These are phyloP conservation scores for Myiozetetes cayanensis DNA, from an alignment of 2,113 vertebrate species.

Conservation along the genomic window DNA sequence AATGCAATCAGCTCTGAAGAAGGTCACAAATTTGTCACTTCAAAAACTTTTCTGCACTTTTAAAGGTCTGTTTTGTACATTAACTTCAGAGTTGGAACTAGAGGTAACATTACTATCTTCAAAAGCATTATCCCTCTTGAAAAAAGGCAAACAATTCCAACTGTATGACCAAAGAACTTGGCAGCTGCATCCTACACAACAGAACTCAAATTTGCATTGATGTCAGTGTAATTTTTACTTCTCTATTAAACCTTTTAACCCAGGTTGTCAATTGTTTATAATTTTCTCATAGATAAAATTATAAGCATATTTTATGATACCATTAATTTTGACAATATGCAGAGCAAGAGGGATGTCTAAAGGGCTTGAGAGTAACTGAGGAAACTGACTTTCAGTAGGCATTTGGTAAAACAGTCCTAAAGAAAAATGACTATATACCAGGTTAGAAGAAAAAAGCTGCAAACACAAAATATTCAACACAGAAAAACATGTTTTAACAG, in stretches of 20 bases:
- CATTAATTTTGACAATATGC: neutral
- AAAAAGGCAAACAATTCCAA: neutral
- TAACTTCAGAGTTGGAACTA: neutral
- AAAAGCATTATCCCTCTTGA: neutral
- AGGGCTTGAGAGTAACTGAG: neutral
- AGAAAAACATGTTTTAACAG: neutral
- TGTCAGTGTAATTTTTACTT: neutral
- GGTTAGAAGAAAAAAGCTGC: neutral
- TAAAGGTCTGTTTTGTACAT: neutral
- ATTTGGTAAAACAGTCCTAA: fast-evolving
- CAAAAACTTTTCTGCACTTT: neutral
- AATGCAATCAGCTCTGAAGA: neutral
- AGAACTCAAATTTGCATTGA: neutral
- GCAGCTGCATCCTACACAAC: neutral
- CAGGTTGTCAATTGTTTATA: neutral
- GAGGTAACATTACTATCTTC: neutral
- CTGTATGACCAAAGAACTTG: neutral
- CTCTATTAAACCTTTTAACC: neutral
- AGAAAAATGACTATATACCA: neutral
- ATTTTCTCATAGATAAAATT: neutral
- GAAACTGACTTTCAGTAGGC: neutral
- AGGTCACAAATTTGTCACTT: neutral
- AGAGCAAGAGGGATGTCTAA: neutral
- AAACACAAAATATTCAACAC: neutral
- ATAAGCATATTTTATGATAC: neutral